Conservation (phyloP, 2,113 vertebrate species). For the Dasypus novemcinctus region DNA sequence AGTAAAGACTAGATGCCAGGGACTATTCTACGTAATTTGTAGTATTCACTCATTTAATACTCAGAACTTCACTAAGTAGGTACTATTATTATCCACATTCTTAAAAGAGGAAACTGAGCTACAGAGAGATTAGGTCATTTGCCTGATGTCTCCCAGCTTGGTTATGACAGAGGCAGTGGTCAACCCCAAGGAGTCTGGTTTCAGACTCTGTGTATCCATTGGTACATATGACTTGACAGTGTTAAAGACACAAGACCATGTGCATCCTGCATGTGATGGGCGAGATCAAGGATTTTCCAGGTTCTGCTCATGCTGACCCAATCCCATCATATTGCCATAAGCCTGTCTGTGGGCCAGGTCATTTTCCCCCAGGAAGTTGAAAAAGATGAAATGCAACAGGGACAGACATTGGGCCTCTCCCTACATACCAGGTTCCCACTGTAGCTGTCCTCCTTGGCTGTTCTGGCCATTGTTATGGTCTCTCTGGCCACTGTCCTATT, state of each 20-base stretch:
- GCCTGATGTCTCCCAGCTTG: neutral
- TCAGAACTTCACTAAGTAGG: neutral
- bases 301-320: neutral
- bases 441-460: neutral
- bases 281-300: neutral
- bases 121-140: neutral
- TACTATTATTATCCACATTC: neutral
- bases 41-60: neutral
- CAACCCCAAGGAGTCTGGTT: neutral
- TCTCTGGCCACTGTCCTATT: neutral
- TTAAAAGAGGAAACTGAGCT: neutral
- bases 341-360: neutral
- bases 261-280: fast-evolving
- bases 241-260: too few relatives aligned
- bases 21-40: neutral
- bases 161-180: neutral
- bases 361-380: too few relatives aligned
- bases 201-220: neutral
- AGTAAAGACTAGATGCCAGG: neutral
- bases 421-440: neutral
- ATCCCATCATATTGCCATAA: too few relatives aligned
- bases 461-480: neutral
- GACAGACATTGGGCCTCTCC: too few relatives aligned
- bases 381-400: neutral
- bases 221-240: neutral